Base-by-base conservation (phyloP, 2,888 invertebrate species). In the Noctua janthina region DNA sequence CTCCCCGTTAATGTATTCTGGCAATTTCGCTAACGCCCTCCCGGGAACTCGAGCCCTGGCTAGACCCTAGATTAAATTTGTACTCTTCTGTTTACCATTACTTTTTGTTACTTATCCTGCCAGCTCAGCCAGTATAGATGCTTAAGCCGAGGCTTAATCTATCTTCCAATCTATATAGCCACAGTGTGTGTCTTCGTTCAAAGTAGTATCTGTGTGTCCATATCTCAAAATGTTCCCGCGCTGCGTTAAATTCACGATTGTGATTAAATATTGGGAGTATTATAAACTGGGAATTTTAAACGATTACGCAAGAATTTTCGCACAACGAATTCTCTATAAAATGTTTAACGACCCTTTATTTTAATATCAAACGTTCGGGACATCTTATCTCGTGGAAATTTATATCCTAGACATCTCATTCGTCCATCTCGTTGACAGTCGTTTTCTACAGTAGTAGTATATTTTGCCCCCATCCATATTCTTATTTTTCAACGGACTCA, bases 1-100 rank as follows among this genome's bases (percentile, higher is more conserved):
- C 93, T 93, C 91, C 90, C 89, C 91, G 91, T 93, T 96, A 95
- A 96, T 96, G 94, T 95, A 96, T 96, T 96, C 96, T 91, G 94
- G 93, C 93, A 95, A 95, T 96, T 95, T 94, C 92, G 91, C 94
- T 90, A 93, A 92, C 92, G 93, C 91, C 87, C 91, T 89, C 92
- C 91, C 89, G 91, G 92, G 93, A 89, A 90, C 91, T 85, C 89
- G 91, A 90, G 91, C 91, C 91, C 91, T 89, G 92, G 91, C 92
- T 92, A 93, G 92, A 91, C 92, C 93, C 92, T 93, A 94, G 94
- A 96, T 95, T 95, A 95, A 94, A 95, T 94, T 94, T 94, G 92
- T 94, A 93, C 92, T 94, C 93, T 92, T 94, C 93, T 92, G 92
- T 93, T 93, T 94, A 91, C 92, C 93, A 92, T 93, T 93, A 92